Evolutionary conservation across 2,113 vertebrate genomes (phyloP).

Genomic region (Passer montanus): DNA sequence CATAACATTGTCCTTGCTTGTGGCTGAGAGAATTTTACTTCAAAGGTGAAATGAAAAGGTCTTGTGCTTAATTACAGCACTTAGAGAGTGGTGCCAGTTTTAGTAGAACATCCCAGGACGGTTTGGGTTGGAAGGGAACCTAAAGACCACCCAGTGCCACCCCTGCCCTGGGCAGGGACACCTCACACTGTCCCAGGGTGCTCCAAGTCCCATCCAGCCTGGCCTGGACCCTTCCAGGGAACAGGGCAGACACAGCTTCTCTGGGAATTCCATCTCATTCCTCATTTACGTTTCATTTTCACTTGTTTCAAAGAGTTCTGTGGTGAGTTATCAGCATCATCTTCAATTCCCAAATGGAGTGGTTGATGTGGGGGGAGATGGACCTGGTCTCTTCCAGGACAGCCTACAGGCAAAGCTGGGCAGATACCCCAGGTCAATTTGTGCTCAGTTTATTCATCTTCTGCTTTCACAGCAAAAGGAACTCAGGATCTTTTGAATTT

Average conservation of each 20-base stretch:
- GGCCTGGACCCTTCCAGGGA: not conserved
- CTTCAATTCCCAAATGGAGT: rapidly evolving
- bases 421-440: not conserved
- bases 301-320: not conserved
- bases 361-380: not conserved
- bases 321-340: not conserved
- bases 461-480: not conserved
- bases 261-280: not conserved
- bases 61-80: not conserved
- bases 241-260: not conserved
- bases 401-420: not conserved
- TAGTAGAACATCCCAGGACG: rapidly evolving
- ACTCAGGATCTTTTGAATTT: rapidly evolving
- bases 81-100: not conserved
- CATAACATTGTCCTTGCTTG: not conserved
- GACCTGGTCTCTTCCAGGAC: too few relatives aligned
- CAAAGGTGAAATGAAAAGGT: not conserved
- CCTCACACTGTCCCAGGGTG: rapidly evolving
- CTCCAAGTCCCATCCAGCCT: not conserved
- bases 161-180: not conserved
- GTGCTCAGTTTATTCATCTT: not conserved
- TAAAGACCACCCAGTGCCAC: rapidly evolving
- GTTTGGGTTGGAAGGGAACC: not conserved
- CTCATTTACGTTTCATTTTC: not conserved
- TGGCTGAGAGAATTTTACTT: not conserved